Percentiles rank a stretch among this genome's conserved stretches.
phyloP scores from a whole-genome alignment of 2,113 vertebrate genomes.

The Harpagus bidentatus region DNA sequence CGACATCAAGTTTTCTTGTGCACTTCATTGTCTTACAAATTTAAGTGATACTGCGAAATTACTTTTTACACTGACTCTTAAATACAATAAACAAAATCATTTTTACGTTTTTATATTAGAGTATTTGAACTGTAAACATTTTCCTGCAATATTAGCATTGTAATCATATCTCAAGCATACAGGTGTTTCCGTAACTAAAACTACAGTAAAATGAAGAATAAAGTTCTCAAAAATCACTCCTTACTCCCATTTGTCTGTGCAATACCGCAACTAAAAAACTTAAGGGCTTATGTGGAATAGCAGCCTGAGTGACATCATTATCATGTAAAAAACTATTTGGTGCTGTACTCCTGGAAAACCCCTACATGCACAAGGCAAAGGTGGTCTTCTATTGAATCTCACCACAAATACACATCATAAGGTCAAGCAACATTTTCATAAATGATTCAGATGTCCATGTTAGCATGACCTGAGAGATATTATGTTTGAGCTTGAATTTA shows the following conservation, averaged over 20 bases:
- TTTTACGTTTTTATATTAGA: constrained; percentile 53
- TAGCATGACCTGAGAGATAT: neutral
- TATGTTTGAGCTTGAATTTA: constrained; percentile 11
- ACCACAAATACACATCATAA: neutral
- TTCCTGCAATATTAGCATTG: neutral
- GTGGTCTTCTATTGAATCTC: neutral
- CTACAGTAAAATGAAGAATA: neutral
- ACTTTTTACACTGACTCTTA: constrained; percentile 47
- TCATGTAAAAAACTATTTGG: neutral
- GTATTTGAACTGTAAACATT: neutral
- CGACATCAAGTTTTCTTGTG: neutral
- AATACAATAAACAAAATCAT: neutral
- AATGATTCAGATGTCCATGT: accelerated
- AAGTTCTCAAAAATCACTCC: neutral
- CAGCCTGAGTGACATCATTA: neutral
- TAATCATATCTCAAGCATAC: neutral
- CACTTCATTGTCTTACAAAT: constrained; percentile 57
- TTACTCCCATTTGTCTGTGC: neutral
- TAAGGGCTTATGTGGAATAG: neutral
- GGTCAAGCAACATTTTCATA: neutral
- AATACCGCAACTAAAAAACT: neutral
- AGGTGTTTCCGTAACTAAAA: neutral
- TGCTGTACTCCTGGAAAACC: neutral
- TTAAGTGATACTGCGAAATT: neutral
- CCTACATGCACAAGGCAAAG: neutral